Evolutionary conservation across 2,113 vertebrate species (phyloP).

Genomic region (Regulus satrapa): DNA sequence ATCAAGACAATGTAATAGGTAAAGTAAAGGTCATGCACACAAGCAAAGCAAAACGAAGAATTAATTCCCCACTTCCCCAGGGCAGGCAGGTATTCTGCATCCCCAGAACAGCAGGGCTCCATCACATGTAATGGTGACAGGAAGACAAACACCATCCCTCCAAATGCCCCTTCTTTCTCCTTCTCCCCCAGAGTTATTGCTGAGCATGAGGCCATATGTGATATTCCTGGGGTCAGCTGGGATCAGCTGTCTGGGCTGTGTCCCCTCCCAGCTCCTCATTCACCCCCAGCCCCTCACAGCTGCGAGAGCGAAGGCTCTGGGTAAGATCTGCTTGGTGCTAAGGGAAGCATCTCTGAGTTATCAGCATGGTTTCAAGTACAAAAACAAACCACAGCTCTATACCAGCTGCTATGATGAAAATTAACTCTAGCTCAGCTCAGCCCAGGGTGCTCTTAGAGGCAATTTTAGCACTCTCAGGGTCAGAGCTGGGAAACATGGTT

Average conservation of each 20-base stretch:
- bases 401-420: neutral
- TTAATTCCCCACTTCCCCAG: neutral
- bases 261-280: neutral
- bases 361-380: neutral
- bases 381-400: neutral
- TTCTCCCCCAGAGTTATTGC: neutral
- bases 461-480: neutral
- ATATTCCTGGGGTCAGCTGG: rapidly evolving
- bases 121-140: neutral
- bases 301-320: too few relatives aligned
- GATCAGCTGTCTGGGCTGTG: neutral
- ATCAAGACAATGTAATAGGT: neutral
- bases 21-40: neutral
- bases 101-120: neutral
- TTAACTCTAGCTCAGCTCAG: neutral
- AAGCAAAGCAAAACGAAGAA: neutral
- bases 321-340: neutral
- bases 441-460: neutral
- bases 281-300: too few relatives aligned
- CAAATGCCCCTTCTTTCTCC: neutral
- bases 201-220: neutral
- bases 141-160: neutral
- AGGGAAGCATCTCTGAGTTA: neutral
- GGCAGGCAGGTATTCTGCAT: neutral
- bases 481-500: neutral